Base-by-base conservation (phyloP, 2,797 vertebrate species). In the Bryconaethiops microstoma region DNA sequence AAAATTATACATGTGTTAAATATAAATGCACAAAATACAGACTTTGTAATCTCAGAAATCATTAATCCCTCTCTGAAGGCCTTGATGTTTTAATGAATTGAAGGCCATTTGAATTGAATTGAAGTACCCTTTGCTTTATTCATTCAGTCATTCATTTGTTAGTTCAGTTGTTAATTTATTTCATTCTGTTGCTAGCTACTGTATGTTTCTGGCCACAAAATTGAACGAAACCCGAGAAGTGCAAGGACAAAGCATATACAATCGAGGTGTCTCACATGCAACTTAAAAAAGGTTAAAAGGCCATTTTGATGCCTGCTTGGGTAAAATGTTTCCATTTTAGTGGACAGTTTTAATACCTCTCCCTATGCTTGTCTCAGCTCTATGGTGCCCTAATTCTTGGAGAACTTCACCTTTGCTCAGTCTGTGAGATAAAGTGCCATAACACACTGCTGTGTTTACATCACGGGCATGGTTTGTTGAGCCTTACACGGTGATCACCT, bases 321-420 rank as follows among this genome's bases (percentile, higher is more conserved):
- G 6, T 10, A 65, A 65, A 55, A 42, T 81, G 78, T 78, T 75
- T 48, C 35, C 23, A 59, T 67, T 67, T 63, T 72, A 71, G 45
- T 21, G 68, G 60, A 67, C 71, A n/a, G 16, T 55, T 57, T 25
- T 81, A 60, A 55, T 23, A 42, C 13, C 21, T 21, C 71, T 71
- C 40, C 14, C n/a, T 25, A 42, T 12, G 12, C 59, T 50, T 23
- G 8, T 60, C 35, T 13, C 29, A 19, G 21, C 8, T 77, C 55
- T 3, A 62, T 60, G 62, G 69, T 45, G 21, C 40, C 35, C 6
- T 72, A 68, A 54, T 65, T 35, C 14, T 68, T 48, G 13, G 13
- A 75, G 55, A 62, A 74, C 76, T 81, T 81, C 14, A 69, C 74
- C 82, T 82, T 87, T 84, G 78, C 57, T 77, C 64, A 35, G 52